These are phyloP conservation scores for Tarsius wallacei DNA, from an alignment of 2,797 vertebrate genomes.

Conservation along the genomic window DNA sequence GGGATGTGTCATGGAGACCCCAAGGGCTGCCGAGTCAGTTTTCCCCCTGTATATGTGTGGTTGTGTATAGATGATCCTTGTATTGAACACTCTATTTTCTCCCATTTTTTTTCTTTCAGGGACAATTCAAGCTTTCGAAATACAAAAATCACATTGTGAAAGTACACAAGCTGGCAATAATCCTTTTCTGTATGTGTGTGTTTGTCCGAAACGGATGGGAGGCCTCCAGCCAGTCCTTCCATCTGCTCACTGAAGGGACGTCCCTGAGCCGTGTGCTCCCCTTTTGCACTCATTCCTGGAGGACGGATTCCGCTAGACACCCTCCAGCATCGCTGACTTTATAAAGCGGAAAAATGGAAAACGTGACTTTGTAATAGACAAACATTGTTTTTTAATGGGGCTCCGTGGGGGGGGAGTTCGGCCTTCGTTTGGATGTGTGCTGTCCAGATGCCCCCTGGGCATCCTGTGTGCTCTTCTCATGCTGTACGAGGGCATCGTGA, in stretches of 20 bases:
- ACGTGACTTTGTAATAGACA: constrained; percentile 87
- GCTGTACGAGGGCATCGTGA: constrained; percentile 82
- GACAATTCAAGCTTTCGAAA: constrained; percentile 95
- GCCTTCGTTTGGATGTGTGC: constrained; percentile 77
- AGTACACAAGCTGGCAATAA: constrained; percentile 88
- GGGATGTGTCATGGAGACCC: constrained; percentile 14
- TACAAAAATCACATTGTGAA: constrained; percentile 94
- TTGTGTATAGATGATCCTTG: constrained; percentile 32
- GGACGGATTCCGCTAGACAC: constrained; percentile 86
- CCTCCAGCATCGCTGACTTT: constrained; percentile 87
- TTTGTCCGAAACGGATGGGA: constrained; percentile 83
- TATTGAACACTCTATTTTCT: constrained; percentile 82
- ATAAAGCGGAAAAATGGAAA: constrained; percentile 78
- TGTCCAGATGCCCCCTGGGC: constrained; percentile 80
- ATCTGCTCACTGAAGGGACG: constrained; percentile 84
- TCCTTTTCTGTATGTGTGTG: constrained; percentile 84
- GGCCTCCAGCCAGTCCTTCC: constrained; percentile 83
- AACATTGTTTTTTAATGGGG: constrained; percentile 79
- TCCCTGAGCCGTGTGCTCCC: constrained; percentile 77
- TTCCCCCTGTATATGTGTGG: neutral
- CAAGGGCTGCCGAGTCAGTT: neutral
- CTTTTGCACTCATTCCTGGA: constrained; percentile 84
- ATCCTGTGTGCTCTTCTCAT: constrained; percentile 84
- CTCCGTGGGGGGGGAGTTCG: constrained; percentile 73
- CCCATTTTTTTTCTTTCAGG: constrained; percentile 90